Conservation (phyloP, 2,888 invertebrate genomes). For the Diachrysia chrysitis region DNA sequence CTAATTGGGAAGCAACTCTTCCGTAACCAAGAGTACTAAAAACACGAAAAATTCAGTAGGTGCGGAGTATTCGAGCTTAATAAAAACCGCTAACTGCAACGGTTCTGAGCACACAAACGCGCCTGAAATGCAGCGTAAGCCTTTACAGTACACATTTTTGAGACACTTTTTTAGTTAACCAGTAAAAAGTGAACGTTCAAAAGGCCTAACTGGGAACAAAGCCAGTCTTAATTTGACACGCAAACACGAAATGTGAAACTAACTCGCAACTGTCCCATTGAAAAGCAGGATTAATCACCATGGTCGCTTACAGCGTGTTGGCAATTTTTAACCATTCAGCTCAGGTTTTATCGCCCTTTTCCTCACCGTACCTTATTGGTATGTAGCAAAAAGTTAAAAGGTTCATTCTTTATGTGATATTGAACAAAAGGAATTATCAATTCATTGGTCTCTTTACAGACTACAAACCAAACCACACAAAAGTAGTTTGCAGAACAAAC, state of each 20-base stretch:
- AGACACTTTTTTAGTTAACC: conserved; percentile 16
- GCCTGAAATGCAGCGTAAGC: conserved; percentile 17
- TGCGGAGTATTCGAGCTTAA: conserved; percentile 14
- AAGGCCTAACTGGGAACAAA: background rate
- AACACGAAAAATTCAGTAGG: background rate
- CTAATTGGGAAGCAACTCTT: background rate
- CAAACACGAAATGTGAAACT: conserved; percentile 3
- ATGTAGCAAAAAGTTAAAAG: background rate
- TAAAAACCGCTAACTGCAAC: conserved; percentile 23
- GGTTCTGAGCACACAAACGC: conserved; percentile 19
- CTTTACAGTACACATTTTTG: conserved; percentile 16
- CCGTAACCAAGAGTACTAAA: conserved; percentile 3
- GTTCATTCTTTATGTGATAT: background rate
- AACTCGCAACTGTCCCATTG: conserved; percentile 2
- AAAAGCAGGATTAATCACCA: conserved; percentile 3
- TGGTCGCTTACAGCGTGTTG: conserved; percentile 1
- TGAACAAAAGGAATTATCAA: background rate
- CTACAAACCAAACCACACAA: background rate
- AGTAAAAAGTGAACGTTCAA: background rate
- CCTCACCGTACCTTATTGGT: conserved; percentile 6
- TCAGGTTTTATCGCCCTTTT: conserved; percentile 7
- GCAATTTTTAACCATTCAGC: conserved; percentile 2
- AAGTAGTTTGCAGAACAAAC: too few relatives aligned
- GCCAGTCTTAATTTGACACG: background rate
- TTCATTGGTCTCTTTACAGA: background rate